Conservation (phyloP, 1,140 invertebrate genomes). For the Venturia canescens region DNA sequence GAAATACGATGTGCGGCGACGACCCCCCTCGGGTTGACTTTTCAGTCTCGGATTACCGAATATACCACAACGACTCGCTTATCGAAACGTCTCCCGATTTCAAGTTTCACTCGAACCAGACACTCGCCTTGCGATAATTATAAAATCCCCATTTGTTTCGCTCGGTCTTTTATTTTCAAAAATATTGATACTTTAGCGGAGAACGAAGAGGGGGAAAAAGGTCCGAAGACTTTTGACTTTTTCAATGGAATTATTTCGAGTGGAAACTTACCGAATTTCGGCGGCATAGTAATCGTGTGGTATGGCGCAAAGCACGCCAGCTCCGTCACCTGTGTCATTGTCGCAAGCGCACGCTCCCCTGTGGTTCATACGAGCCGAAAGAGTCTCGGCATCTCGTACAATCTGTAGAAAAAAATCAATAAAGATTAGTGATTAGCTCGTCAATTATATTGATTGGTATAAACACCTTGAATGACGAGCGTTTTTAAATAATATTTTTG, state of each 20-base stretch:
- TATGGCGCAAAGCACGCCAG: conserved; percentile 96
- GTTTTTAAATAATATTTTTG: too few species aligned
- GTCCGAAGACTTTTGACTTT: not conserved
- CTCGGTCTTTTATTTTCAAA: not conserved
- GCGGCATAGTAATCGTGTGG: conserved; percentile 95
- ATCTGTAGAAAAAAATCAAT: conserved; percentile 81
- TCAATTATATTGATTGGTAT: too few species aligned
- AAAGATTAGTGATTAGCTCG: too few species aligned
- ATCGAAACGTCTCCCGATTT: conserved; percentile 45
- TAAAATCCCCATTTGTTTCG: not conserved
- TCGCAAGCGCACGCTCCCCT: conserved; percentile 98
- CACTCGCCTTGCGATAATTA: not conserved
- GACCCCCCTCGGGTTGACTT: conserved; percentile 44
- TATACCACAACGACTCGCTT: conserved; percentile 44
- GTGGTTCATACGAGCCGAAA: conserved; percentile 98
- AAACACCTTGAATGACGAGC: too few species aligned
- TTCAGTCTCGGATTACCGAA: conserved; percentile 47
- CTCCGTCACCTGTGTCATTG: conserved; percentile 99
- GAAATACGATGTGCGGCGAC: conserved; percentile 20
- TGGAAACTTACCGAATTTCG: conserved; percentile 83
- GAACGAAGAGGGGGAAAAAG: not conserved
- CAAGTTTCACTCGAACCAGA: not conserved
- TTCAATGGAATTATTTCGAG: not conserved
- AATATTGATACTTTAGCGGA: not conserved
- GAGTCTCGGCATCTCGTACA: conserved; percentile 93